phyloP scores from a whole-genome alignment of 1,140 invertebrate genomes.

The Penaeus japonicus region DNA sequence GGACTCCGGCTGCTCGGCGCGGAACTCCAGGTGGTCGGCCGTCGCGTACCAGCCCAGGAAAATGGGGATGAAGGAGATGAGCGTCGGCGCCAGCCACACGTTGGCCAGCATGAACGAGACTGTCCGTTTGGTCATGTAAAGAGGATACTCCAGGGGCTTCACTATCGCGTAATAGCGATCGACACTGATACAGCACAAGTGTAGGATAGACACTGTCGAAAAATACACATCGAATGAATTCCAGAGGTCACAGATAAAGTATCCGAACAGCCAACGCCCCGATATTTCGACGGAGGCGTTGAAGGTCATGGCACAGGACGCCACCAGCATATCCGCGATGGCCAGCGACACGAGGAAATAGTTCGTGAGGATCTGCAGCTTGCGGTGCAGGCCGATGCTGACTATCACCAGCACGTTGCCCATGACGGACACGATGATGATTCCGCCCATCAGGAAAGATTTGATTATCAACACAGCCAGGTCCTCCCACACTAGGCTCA shows the following conservation, averaged over 20 bases:
- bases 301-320: slow-evolving; percentile 93
- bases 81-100: slow-evolving; percentile 89
- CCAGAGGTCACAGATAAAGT: slow-evolving; percentile 91
- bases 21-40: slow-evolving; percentile 83
- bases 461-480: slow-evolving; percentile 67
- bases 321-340: slow-evolving; percentile 89
- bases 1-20: slow-evolving; percentile 64
- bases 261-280: slow-evolving; percentile 84
- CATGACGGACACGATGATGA: slow-evolving; percentile 85
- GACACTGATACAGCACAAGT: slow-evolving; percentile 88
- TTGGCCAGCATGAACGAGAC: slow-evolving; percentile 71
- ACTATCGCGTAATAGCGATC: slow-evolving; percentile 90
- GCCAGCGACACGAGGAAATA: slow-evolving; percentile 94
- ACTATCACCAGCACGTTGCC: slow-evolving; percentile 88
- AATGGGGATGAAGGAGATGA: slow-evolving; percentile 95
- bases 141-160: slow-evolving; percentile 85
- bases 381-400: slow-evolving; percentile 75
- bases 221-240: slow-evolving; percentile 75
- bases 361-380: slow-evolving; percentile 87
- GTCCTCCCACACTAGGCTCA: background rate
- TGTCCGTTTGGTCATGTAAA: slow-evolving; percentile 86
- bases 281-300: slow-evolving; percentile 87
- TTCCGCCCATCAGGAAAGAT: slow-evolving; percentile 78
- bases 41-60: slow-evolving; percentile 92
- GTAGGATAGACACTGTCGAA: slow-evolving; percentile 86